These are phyloP conservation scores for Cetoscarus ocellatus DNA, from an alignment of 2,797 vertebrate species.

Conservation along the genomic window DNA sequence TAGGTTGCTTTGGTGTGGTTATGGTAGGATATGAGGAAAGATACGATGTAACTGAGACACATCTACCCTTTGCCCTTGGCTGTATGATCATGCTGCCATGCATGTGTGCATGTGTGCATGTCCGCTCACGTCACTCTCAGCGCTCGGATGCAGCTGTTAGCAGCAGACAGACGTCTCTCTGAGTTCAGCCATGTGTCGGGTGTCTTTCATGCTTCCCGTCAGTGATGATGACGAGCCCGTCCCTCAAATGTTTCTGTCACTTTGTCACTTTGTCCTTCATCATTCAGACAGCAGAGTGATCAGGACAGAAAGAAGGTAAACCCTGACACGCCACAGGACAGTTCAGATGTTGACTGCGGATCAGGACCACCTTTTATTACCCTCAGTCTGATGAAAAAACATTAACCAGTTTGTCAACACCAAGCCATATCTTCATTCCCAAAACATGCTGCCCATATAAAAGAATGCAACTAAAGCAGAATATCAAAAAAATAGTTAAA, in stretches of 20 bases:
- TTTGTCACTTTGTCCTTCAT: conserved; percentile 43
- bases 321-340: not conserved
- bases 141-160: conserved; percentile 54
- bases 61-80: conserved; percentile 8
- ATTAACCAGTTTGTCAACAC: not conserved
- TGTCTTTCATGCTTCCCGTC: conserved; percentile 64
- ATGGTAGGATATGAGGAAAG: not conserved
- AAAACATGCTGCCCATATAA: too few relatives aligned
- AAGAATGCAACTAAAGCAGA: too few relatives aligned
- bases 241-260: conserved; percentile 30
- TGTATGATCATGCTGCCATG: not conserved
- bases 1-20: too few relatives aligned
- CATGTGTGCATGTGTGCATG: conserved; percentile 38
- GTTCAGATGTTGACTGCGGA: conserved; percentile 25
- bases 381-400: not conserved
- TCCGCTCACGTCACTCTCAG: conserved; percentile 55
- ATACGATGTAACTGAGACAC: conserved; percentile 5
- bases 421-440: too few relatives aligned
- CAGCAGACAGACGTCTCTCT: conserved; percentile 41
- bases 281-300: conserved; percentile 23
- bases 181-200: conserved; percentile 59
- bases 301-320: conserved; percentile 33
- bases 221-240: conserved; percentile 26
- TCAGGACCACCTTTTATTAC: not conserved
- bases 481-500: too few relatives aligned